Conservation (phyloP, 1,140 invertebrate species). For the Thaumatotibia leucotreta region DNA sequence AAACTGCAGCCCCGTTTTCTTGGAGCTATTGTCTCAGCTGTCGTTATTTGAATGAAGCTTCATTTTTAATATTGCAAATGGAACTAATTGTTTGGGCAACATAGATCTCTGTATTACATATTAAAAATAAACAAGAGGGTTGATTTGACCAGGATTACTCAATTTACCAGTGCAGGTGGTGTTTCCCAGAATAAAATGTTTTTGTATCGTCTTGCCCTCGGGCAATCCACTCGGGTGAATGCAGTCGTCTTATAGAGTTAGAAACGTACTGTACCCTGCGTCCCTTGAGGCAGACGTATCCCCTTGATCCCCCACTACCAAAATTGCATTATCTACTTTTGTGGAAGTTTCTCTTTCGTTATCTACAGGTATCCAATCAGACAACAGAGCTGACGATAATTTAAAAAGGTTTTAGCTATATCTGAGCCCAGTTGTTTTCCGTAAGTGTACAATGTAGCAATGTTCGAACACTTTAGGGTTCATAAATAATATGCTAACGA, state of each 20-base stretch:
- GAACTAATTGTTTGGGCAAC: constrained; percentile 34
- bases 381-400: not conserved
- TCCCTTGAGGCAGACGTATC: constrained; percentile 53
- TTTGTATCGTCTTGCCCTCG: constrained; percentile 52
- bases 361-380: constrained; percentile 19
- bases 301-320: constrained; percentile 45
- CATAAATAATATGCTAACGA: constrained; percentile 39
- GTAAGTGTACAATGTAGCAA: constrained; percentile 25
- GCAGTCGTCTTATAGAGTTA: constrained; percentile 72
- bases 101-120: constrained; percentile 25
- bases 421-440: not conserved
- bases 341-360: constrained; percentile 35
- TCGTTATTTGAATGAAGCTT: constrained; percentile 23
- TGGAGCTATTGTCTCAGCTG: constrained; percentile 31
- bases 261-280: constrained; percentile 53
- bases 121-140: constrained; percentile 19
- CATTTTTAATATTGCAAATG: constrained; percentile 30
- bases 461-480: constrained; percentile 28
- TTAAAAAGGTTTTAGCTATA: constrained; percentile 1
- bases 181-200: constrained; percentile 64
- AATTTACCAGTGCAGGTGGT: constrained; percentile 52
- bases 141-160: constrained; percentile 44
- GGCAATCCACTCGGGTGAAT: constrained; percentile 42
- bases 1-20: constrained; percentile 38
- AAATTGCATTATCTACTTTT: constrained; percentile 57